Conservation (phyloP, 2,888 invertebrate species). For the Griposia aprilina region DNA sequence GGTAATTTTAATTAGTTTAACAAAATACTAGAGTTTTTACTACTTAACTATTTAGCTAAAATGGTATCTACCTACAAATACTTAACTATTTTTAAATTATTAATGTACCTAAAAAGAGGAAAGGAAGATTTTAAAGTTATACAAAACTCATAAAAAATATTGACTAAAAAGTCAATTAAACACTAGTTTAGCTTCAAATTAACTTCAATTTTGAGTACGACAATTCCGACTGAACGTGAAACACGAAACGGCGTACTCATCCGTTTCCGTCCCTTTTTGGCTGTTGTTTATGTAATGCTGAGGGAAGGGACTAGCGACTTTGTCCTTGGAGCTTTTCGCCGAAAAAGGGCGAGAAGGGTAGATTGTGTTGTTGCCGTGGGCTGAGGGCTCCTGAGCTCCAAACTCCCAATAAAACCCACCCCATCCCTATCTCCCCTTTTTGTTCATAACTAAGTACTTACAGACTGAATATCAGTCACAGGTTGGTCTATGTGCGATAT, state of each 20-base stretch:
- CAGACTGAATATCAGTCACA: neutral
- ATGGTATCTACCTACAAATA: neutral
- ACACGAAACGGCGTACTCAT: conserved; percentile 34
- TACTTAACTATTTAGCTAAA: neutral
- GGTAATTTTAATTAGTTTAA: neutral
- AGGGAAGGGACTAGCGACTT: conserved; percentile 6
- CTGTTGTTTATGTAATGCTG: neutral
- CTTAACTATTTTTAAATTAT: neutral
- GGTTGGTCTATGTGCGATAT: neutral
- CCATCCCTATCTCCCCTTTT: conserved; percentile 4
- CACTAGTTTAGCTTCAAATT: neutral
- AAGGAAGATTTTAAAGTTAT: no score
- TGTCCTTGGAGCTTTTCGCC: conserved; percentile 23
- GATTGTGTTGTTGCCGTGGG: neutral
- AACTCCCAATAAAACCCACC: conserved; percentile 1
- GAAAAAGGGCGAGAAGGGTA: conserved; percentile 22
- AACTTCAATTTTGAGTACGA: conserved; percentile 1
- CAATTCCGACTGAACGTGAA: conserved; percentile 5
- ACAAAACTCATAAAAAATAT: neutral
- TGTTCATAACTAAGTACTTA: neutral
- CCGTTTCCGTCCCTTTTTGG: neutral
- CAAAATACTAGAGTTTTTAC: neutral
- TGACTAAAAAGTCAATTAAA: neutral
- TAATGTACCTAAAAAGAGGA: neutral
- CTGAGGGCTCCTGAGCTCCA: neutral